Evolutionary conservation across 2,797 vertebrate genomes (phyloP).

Genomic region (Lepus oiostolus): DNA sequence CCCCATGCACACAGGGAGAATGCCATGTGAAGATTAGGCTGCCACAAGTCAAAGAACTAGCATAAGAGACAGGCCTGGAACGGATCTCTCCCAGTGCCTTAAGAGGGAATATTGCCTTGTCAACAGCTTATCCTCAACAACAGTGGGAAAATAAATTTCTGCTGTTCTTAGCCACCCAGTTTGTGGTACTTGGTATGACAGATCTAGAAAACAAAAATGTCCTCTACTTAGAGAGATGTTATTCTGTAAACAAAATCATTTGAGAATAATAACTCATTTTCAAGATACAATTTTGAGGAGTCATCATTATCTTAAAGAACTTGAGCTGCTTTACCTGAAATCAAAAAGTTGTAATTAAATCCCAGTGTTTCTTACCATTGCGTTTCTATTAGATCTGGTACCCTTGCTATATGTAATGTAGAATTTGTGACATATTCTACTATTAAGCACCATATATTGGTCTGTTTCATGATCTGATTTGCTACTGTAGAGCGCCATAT

Average conservation of each 20-base stretch:
- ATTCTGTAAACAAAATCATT: not conserved
- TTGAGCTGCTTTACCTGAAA: not conserved
- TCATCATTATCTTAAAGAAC: not conserved
- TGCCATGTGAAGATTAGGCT: not conserved
- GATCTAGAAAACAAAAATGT: not conserved
- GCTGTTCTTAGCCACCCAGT: not conserved
- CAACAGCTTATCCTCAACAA: not conserved
- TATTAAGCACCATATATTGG: not conserved
- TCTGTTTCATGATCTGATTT: not conserved
- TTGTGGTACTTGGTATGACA: not conserved
- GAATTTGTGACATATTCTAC: not conserved
- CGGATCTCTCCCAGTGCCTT: accelerated
- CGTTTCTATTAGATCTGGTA: not conserved
- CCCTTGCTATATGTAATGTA: not conserved
- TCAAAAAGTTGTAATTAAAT: not conserved
- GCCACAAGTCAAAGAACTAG: not conserved
- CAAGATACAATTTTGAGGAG: not conserved
- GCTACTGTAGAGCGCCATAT: not conserved
- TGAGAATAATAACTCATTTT: not conserved
- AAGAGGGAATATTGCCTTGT: not conserved
- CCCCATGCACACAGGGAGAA: not conserved
- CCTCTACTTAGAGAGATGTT: not conserved
- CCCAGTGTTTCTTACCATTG: not conserved
- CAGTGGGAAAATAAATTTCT: not conserved
- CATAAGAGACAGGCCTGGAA: not conserved